Evolutionary conservation across 30 jellyfish, hydroid and myxozoan species (phyloP).

Genomic region (Aurelia aurita complex sp. Pacific): DNA sequence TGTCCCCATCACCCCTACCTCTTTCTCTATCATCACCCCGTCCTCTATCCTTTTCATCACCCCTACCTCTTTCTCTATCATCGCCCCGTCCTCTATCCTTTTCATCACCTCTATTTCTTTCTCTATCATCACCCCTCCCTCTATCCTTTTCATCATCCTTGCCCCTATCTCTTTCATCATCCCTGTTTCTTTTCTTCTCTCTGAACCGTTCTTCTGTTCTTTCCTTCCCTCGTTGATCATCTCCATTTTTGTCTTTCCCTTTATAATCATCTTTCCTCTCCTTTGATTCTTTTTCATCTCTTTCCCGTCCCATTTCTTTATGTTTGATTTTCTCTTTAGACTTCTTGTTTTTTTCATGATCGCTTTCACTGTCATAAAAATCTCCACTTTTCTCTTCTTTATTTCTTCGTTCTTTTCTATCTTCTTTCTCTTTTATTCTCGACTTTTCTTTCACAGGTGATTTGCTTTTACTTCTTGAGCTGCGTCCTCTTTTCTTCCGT

Average conservation of each 20-base stretch:
- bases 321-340: conserved; percentile 8
- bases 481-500: conserved; percentile 32
- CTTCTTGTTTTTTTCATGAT: conserved; percentile 20
- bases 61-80: conserved; percentile 13
- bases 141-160: conserved; percentile 15
- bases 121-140: conserved; percentile 35
- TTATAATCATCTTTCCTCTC: conserved; percentile 33
- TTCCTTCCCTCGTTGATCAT: conserved; percentile 1
- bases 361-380: conserved; percentile 44
- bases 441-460: conserved; percentile 59
- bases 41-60: conserved; percentile 27
- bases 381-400: background rate
- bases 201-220: background rate
- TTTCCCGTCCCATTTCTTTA: conserved; percentile 23
- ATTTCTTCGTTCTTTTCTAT: conserved; percentile 12
- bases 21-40: conserved; percentile 26
- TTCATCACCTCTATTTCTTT: conserved; percentile 3
- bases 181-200: conserved; percentile 5
- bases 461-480: conserved; percentile 35
- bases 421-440: conserved; percentile 30
- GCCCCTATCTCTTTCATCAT: conserved; percentile 25
- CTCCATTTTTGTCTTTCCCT: conserved; percentile 23
- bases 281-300: conserved; percentile 26
- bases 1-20: conserved; percentile 31
- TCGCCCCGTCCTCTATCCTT: conserved; percentile 26